phyloP scores from a whole-genome alignment of 2,888 invertebrate species.

The Nomada flava region DNA sequence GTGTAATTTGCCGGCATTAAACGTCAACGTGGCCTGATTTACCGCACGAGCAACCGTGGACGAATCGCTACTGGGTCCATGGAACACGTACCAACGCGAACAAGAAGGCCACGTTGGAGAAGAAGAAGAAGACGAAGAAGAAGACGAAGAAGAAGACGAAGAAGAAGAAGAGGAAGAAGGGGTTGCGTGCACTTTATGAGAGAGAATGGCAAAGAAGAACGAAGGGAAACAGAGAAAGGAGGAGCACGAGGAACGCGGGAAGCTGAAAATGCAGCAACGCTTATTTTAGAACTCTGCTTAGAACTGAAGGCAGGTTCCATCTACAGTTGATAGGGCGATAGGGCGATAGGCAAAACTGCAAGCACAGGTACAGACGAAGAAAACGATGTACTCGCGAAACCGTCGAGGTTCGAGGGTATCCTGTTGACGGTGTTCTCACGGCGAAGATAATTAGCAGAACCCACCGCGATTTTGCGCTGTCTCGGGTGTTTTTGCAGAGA shows the following conservation, averaged over 20 bases:
- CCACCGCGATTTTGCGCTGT: slow-evolving; percentile 52
- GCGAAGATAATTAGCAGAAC: slow-evolving; percentile 55
- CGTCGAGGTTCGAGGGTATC: slow-evolving; percentile 18
- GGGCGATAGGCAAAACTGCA: background rate
- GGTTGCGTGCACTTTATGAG: slow-evolving; percentile 60
- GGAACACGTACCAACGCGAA: slow-evolving; percentile 75
- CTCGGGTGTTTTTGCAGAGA: slow-evolving; percentile 44
- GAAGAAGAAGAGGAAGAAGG: no score
- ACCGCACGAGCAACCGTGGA: slow-evolving; percentile 79
- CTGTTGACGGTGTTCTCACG: slow-evolving; percentile 48
- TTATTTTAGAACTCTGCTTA: no score
- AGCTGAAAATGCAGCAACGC: background rate
- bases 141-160: background rate
- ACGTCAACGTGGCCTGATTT: slow-evolving; percentile 82
- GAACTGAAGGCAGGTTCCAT: no score
- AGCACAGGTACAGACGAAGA: background rate
- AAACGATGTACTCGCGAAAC: slow-evolving; percentile 3
- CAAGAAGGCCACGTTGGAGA: slow-evolving; percentile 37
- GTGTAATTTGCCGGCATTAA: slow-evolving; percentile 83
- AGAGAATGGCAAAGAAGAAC: slow-evolving; percentile 48
- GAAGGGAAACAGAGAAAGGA: background rate
- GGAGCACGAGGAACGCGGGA: slow-evolving; percentile 46
- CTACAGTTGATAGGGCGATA: background rate
- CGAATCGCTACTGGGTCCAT: slow-evolving; percentile 80
- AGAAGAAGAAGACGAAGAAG: slow-evolving; percentile 11